Percentiles rank a stretch among this genome's conserved stretches.
Conservation (phyloP, 2,113 vertebrate species). For the Corapipo altera region DNA sequence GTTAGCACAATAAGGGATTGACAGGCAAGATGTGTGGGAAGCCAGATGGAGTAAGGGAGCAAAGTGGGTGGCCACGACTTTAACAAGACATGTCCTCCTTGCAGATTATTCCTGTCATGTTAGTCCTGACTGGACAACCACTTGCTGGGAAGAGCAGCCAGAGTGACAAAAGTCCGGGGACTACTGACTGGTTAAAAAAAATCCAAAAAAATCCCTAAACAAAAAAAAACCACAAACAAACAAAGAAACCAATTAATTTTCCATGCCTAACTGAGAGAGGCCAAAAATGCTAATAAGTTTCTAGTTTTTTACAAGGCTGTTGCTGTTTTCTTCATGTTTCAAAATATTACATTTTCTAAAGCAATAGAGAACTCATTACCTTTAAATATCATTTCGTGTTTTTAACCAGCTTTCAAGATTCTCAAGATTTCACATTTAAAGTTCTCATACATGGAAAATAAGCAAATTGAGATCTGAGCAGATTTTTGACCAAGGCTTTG, state of each 20-base stretch:
- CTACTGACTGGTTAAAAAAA: not conserved
- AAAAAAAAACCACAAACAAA: not conserved
- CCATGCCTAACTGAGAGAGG: not conserved
- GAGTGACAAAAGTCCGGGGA: not conserved
- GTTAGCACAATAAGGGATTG: not conserved
- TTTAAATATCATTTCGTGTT: not conserved
- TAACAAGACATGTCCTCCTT: slow-evolving; percentile 16
- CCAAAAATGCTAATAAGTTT: not conserved
- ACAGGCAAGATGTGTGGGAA: not conserved
- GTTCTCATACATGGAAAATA: not conserved
- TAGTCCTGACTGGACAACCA: not conserved
- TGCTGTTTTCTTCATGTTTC: not conserved
- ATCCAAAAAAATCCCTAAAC: too few relatives aligned
- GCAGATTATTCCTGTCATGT: slow-evolving; percentile 12
- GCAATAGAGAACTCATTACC: not conserved
- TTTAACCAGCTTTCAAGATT: not conserved
- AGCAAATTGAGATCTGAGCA: not conserved
- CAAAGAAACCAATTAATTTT: not conserved
- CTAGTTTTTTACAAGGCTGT: not conserved
- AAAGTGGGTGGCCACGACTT: not conserved
- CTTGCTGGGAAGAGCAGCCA: not conserved
- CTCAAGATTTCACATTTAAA: not conserved
- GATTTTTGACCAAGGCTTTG: not conserved
- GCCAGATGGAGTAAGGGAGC: not conserved
- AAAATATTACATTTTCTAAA: not conserved